Percentiles rank a stretch among this genome's conserved stretches.
phyloP scores from a whole-genome alignment of 2,113 vertebrate genomes.

The Xyliphius kryptos region DNA sequence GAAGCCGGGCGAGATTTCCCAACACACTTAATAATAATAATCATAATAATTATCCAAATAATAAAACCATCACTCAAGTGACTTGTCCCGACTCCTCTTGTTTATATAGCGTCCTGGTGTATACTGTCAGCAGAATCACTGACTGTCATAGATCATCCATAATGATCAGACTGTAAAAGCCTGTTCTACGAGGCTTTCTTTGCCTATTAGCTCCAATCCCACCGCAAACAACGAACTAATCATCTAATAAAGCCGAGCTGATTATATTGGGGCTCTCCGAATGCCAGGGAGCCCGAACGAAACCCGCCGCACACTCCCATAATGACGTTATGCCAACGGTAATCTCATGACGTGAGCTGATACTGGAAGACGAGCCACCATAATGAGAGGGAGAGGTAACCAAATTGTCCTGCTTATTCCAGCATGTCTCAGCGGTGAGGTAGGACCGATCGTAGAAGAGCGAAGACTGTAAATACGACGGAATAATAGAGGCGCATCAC shows the following conservation, averaged over 20 bases:
- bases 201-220: constrained; percentile 15
- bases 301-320: constrained; percentile 46
- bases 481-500: constrained; percentile 9
- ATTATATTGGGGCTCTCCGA: constrained; percentile 32
- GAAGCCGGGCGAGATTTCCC: too few species aligned
- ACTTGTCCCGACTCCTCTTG: neutral
- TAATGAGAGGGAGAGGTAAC: constrained; percentile 40
- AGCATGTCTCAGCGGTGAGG: constrained; percentile 10
- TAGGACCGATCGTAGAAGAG: constrained; percentile 4
- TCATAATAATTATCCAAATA: too few species aligned
- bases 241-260: constrained; percentile 24
- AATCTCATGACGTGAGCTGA: constrained; percentile 33
- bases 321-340: constrained; percentile 44
- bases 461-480: neutral
- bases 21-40: too few species aligned
- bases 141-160: constrained; percentile 1
- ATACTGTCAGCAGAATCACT: neutral
- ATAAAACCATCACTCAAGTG: neutral
- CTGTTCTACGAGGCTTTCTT: neutral
- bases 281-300: constrained; percentile 38
- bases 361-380: constrained; percentile 23
- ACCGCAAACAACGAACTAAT: constrained; percentile 19
- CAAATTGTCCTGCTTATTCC: constrained; percentile 14
- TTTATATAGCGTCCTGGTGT: neutral
- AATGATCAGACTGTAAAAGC: constrained; percentile 8